A percentile compares a stretch with the other conserved stretches of the same genome.
phyloP scores from a whole-genome alignment of 2,797 vertebrate genomes.

The Hippoglossus hippoglossus region DNA sequence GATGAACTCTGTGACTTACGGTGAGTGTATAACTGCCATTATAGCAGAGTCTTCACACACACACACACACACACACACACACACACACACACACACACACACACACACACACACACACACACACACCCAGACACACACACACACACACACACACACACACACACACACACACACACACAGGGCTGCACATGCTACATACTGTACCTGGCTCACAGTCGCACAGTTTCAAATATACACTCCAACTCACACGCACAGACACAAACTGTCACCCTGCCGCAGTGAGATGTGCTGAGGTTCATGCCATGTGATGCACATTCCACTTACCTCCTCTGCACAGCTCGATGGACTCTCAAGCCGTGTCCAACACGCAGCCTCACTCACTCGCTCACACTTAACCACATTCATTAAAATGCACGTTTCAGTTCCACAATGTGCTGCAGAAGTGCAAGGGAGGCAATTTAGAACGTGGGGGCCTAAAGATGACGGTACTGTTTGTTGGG shows the following conservation, averaged over 20 bases:
- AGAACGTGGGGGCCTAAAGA: slow-evolving; percentile 50
- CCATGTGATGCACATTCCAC: slow-evolving; percentile 65
- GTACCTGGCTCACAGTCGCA: slow-evolving; percentile 12
- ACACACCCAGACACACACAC: slow-evolving; percentile 17
- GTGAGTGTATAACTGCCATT: slow-evolving; percentile 51
- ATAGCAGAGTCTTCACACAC: slow-evolving; percentile 36
- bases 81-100: not conserved
- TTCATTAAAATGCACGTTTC: slow-evolving; percentile 80
- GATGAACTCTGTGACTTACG: slow-evolving; percentile 47
- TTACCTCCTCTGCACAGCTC: slow-evolving; percentile 68
- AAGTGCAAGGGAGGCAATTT: slow-evolving; percentile 76
- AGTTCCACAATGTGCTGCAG: slow-evolving; percentile 71
- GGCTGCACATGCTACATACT: slow-evolving; percentile 33
- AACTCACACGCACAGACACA: slow-evolving; percentile 20
- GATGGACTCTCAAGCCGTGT: slow-evolving; percentile 66
- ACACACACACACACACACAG: slow-evolving; percentile 14
- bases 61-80: slow-evolving; percentile 26
- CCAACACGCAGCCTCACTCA: slow-evolving; percentile 56
- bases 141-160: slow-evolving; percentile 21
- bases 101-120: slow-evolving; percentile 23
- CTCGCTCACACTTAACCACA: slow-evolving; percentile 39
- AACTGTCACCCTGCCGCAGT: slow-evolving; percentile 51
- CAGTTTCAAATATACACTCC: slow-evolving; percentile 29
- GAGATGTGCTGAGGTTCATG: slow-evolving; percentile 56
- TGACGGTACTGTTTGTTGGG: slow-evolving; percentile 56